phyloP scores from a whole-genome alignment of 2,888 invertebrate species.

The Pachycephus smyrnensis region DNA sequence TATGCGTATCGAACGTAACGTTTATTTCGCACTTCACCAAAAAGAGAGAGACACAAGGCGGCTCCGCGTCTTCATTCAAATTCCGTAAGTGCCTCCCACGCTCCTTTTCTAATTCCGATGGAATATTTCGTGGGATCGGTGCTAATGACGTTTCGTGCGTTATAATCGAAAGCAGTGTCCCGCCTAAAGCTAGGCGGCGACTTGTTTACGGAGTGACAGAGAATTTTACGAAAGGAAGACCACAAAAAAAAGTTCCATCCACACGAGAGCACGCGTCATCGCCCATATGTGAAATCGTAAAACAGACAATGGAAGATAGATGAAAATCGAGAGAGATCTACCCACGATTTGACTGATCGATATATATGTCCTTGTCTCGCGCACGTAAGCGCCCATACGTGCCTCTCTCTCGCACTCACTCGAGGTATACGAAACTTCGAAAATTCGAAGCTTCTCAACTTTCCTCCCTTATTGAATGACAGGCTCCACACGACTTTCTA shows the following conservation, averaged over 20 bases:
- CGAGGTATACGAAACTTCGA: too few species aligned
- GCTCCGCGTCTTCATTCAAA: background rate
- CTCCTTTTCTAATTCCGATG: background rate
- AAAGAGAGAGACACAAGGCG: background rate
- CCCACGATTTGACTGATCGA: too few species aligned
- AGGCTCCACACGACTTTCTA: too few species aligned
- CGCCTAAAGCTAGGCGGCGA: background rate
- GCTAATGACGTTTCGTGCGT: background rate
- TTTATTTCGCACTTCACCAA: background rate
- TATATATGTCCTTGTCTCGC: too few species aligned
- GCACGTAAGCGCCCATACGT: too few species aligned
- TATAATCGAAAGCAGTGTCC: background rate
- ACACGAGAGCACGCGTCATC: background rate
- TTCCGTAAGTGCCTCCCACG: background rate
- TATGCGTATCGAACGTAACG: background rate
- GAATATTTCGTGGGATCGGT: background rate
- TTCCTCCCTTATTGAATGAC: too few species aligned
- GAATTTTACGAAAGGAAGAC: background rate
- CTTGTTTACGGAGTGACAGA: background rate
- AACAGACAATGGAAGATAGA: background rate
- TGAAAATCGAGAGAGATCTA: background rate
- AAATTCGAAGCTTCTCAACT: too few species aligned
- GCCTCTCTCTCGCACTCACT: too few species aligned
- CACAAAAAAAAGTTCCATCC: background rate
- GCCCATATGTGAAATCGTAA: background rate